These are phyloP conservation scores for Paramormyrops kingsleyae DNA, from an alignment of 2,113 vertebrate species.

Conservation along the genomic window DNA sequence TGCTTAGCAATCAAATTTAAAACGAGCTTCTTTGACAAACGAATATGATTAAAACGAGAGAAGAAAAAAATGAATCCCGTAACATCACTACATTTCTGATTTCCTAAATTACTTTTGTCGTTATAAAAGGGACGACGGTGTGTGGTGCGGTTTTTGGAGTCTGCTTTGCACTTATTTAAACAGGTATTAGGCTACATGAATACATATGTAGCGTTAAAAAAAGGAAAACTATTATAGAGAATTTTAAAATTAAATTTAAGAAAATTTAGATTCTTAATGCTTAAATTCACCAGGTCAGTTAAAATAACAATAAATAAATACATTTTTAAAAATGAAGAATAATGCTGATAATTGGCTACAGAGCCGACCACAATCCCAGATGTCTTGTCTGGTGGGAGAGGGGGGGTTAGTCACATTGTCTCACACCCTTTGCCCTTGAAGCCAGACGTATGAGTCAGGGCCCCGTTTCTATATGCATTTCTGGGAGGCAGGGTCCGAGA, in stretches of 20 bases:
- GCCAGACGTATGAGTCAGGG: conserved; percentile 7
- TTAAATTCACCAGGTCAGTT: neutral
- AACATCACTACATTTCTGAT: neutral
- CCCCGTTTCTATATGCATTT: neutral
- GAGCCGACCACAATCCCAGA: neutral
- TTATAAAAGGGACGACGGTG: neutral
- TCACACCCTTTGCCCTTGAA: neutral
- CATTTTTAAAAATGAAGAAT: neutral
- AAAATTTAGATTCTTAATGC: neutral
- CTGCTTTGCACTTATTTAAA: neutral
- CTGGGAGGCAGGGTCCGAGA: neutral
- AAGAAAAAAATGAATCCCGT: neutral
- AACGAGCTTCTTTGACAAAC: neutral
- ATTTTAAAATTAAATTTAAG: neutral
- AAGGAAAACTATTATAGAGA: neutral
- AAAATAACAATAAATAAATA: neutral
- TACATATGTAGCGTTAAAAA: neutral
- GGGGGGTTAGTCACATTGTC: neutral
- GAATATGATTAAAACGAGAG: neutral
- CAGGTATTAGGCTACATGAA: neutral
- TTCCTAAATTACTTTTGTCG: neutral
- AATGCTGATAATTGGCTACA: neutral
- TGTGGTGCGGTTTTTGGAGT: neutral
- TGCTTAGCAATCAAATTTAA: neutral
- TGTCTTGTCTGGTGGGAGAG: neutral